Percentiles rank a stretch among this genome's conserved stretches.
Evolutionary conservation across 1,140 invertebrate species (phyloP).

Genomic region (Babylonia areolata): DNA sequence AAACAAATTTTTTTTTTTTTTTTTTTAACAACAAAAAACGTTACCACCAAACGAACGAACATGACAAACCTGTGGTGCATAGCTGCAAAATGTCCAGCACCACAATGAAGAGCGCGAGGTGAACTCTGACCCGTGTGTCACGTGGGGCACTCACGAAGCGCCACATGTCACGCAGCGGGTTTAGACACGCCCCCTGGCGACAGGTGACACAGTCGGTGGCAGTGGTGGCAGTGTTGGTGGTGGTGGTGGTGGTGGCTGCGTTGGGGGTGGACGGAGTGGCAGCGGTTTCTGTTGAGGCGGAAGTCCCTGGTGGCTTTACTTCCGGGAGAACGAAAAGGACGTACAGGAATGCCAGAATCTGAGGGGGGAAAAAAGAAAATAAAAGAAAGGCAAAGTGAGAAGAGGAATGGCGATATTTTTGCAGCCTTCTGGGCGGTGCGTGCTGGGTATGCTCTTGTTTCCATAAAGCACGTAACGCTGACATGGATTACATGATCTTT

Average conservation of each 20-base stretch:
- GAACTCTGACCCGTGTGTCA: conserved; percentile 60
- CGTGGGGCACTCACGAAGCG: conserved; percentile 66
- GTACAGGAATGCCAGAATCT: conserved; percentile 71
- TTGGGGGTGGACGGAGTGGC: no score
- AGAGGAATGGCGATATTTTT: neutral
- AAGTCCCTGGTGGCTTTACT: conserved; percentile 33
- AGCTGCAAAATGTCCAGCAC: conserved; percentile 44
- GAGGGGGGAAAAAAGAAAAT: conserved; percentile 22
- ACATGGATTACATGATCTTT: no score
- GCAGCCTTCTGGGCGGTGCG: no score
- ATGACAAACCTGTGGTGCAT: conserved; percentile 41
- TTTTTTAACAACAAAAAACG: no score
- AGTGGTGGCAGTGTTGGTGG: neutral
- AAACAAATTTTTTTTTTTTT: no score
- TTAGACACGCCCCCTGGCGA: neutral
- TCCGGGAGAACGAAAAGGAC: conserved; percentile 69
- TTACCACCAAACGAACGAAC: no score
- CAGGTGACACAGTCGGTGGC: neutral
- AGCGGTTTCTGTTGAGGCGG: neutral
- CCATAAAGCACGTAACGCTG: no score
- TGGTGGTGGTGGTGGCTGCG: neutral
- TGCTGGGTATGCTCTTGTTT: no score
- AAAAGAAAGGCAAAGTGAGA: neutral
- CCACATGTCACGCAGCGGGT: conserved; percentile 27
- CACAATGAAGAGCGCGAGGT: conserved; percentile 67